phyloP scores from a whole-genome alignment of 2,113 vertebrate genomes.

The Lampris megalopsis region DNA sequence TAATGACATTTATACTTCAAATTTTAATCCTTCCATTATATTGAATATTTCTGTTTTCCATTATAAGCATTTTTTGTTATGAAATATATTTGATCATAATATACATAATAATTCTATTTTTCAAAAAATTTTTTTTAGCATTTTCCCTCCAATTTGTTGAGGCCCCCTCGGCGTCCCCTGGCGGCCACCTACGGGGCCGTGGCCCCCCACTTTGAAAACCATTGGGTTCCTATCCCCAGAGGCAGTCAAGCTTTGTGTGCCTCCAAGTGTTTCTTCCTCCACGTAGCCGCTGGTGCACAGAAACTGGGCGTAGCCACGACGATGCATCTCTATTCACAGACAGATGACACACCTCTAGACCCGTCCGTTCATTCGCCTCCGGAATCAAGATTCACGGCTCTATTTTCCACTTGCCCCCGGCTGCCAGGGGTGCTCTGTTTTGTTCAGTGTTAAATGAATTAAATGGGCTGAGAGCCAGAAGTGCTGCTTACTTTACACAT shows the following conservation, averaged over 20 bases:
- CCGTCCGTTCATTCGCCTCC: conserved; percentile 71
- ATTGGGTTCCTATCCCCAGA: conserved; percentile 1
- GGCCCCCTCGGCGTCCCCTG: too few relatives aligned
- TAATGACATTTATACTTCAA: too few relatives aligned
- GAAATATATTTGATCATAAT: too few relatives aligned
- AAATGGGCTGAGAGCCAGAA: conserved; percentile 74
- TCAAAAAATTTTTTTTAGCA: too few relatives aligned
- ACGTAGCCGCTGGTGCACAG: conserved; percentile 46
- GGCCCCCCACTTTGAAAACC: too few relatives aligned
- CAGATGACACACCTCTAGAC: conserved; percentile 74
- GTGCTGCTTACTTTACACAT: conserved; percentile 29
- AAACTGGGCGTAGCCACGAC: conserved; percentile 50
- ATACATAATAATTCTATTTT: too few relatives aligned
- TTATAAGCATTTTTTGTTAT: too few relatives aligned
- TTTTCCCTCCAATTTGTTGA: too few relatives aligned
- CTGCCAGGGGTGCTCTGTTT: conserved; percentile 72
- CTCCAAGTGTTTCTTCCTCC: conserved; percentile 16
- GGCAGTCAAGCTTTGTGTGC: neutral
- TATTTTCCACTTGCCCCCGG: conserved; percentile 58
- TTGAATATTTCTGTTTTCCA: too few relatives aligned
- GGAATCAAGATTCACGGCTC: conserved; percentile 77
- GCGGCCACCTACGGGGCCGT: too few relatives aligned
- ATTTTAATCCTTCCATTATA: too few relatives aligned
- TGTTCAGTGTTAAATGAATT: conserved; percentile 78
- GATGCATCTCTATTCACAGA: conserved; percentile 66